Evolutionary conservation across 2,797 vertebrate species (phyloP).

Genomic region (Rhodeus uyekii): DNA sequence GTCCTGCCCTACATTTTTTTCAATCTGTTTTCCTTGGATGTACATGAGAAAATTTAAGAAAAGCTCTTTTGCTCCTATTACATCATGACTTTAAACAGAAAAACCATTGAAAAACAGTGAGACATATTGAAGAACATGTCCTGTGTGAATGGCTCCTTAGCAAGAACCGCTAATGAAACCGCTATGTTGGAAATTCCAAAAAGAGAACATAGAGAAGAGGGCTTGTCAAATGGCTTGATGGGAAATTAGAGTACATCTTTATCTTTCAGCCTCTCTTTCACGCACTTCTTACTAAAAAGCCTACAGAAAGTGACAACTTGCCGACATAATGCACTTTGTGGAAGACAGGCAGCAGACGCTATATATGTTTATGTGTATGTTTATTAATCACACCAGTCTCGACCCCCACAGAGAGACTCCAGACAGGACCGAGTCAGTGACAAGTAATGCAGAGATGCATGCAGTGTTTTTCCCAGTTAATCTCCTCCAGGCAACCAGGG

Average conservation of each 20-base stretch:
- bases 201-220: neutral
- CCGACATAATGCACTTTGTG: too few species aligned
- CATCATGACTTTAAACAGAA: neutral
- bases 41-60: neutral
- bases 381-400: slow-evolving; percentile 32
- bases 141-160: neutral
- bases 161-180: neutral
- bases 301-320: neutral
- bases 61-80: neutral
- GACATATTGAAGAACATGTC: neutral
- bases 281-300: neutral
- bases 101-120: neutral
- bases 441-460: slow-evolving; percentile 14
- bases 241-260: neutral
- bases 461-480: slow-evolving; percentile 1
- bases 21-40: neutral
- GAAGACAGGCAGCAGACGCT: neutral
- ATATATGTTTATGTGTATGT: neutral
- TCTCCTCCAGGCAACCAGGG: slow-evolving; percentile 14
- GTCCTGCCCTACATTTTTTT: neutral
- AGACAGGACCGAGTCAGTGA: neutral
- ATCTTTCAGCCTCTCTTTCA: neutral
- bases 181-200: neutral
- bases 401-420: slow-evolving; percentile 12
- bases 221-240: neutral